Percentiles rank a stretch among this genome's conserved stretches.
Conservation (phyloP, 30 jellyfish, hydroid and myxozoan genomes). For the Aurelia sp. region DNA sequence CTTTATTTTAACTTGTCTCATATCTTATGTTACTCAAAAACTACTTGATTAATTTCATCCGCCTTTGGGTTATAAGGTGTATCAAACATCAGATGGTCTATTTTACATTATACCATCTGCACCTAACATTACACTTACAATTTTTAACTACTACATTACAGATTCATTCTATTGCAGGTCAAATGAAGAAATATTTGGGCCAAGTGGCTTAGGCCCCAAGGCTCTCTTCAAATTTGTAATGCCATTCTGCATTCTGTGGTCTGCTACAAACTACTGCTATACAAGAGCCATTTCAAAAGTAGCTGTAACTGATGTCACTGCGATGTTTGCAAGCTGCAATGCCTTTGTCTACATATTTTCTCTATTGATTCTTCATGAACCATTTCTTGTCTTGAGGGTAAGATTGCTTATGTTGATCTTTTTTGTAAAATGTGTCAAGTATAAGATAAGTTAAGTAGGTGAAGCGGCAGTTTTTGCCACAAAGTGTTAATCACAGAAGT, state of each 20-base stretch:
- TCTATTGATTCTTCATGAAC: slow-evolving; percentile 51
- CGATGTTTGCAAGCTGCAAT: slow-evolving; percentile 65
- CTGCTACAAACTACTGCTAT: slow-evolving; percentile 62
- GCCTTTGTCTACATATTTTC: slow-evolving; percentile 80
- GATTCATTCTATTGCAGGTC: slow-evolving; percentile 1
- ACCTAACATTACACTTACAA: no score
- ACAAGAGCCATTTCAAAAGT: slow-evolving; percentile 57
- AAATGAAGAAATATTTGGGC: slow-evolving; percentile 54
- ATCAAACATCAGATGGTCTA: no score
- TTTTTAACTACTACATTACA: neutral
- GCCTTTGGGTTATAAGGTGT: no score
- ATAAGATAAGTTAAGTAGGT: no score
- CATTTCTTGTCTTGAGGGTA: slow-evolving; percentile 54
- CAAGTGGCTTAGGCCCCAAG: slow-evolving; percentile 40
- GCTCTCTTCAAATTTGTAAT: slow-evolving; percentile 27
- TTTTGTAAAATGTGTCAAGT: no score
- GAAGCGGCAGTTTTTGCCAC: no score
- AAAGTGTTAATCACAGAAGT: no score
- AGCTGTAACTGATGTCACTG: slow-evolving; percentile 70
- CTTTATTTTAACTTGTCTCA: no score
- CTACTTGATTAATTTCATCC: no score
- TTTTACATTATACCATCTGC: no score
- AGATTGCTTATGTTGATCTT: neutral
- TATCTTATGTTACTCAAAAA: no score
- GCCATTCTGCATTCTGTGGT: slow-evolving; percentile 58